Evolutionary conservation across 2,888 invertebrate genomes (phyloP), one percentile per base, ranked within the genome.

Genomic region (Lutraria lutraria): DNA sequence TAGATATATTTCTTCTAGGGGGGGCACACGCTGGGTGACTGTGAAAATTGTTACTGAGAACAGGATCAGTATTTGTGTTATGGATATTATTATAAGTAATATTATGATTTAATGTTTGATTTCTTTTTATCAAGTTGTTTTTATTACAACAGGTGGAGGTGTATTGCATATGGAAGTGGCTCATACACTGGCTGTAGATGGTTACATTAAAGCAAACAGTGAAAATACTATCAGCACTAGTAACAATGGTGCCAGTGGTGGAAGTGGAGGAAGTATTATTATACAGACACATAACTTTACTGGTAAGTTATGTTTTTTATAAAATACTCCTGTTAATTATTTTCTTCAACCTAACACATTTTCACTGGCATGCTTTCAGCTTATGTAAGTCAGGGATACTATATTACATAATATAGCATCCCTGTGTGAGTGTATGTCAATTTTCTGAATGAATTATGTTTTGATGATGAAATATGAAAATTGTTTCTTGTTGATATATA

Each of bases 181-280:
- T 56, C 91, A 91, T 53, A 93, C 91, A 0, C 86, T 95, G 76
- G 90, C 89, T 31, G 94, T 95, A 53, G 93, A 93, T 90, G 95
- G 95, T 12, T 93, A 93, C 82, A 93, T 95, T 16, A 91, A 88
- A 86, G 91, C 93, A 21, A 94, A 93, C 89, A 94, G 94, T 82
- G 84, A 90, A 31, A 90, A 93, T 81, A 88, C 92, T 13, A 29
- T 63, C 16, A 83, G 85, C 43, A 86, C 90, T 2, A 68, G 52
- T 25, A 43, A 56, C 13, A 85, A 88, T 84, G 88, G 91, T 21
- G 93, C 86, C 72, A 93, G 95, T 85, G 95, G 94, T n/a, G 95
- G 95, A 1, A 94, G 94, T 90, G 95, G 94, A 0, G 95, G 95
- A 53, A 94, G 94, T 87, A 93, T 95, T 79, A 87, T 87, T 79